These are phyloP conservation scores for Caenorhabditis auriculariae DNA, from an alignment of 2,888 invertebrate species.

Conservation along the genomic window DNA sequence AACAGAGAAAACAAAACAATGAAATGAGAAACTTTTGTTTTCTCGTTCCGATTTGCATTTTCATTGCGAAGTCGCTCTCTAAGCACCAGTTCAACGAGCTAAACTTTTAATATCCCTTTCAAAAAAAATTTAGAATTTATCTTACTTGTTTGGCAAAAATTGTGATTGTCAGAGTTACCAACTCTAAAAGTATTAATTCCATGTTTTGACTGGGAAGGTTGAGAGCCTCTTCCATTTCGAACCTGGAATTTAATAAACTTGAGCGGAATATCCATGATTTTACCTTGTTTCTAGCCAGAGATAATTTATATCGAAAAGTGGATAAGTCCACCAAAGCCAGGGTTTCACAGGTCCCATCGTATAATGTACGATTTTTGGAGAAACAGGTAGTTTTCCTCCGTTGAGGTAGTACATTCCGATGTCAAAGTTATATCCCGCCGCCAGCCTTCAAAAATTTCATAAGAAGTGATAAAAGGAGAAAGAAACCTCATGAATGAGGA, in stretches of 20 bases:
- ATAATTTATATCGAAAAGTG: conserved; percentile 50
- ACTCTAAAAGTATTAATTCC: too few species aligned
- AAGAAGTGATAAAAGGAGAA: too few species aligned
- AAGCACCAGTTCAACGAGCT: not conserved
- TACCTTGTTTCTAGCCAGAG: conserved; percentile 46
- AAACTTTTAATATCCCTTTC: not conserved
- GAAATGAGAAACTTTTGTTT: conserved; percentile 4
- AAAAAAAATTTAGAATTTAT: conserved; percentile 1
- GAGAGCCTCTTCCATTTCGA: conserved; percentile 13
- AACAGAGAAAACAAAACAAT: conserved; percentile 12
- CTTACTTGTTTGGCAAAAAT: too few species aligned
- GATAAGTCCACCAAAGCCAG: conserved; percentile 57
- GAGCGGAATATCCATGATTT: not conserved
- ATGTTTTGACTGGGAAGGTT: too few species aligned
- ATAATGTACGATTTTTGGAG: conserved; percentile 54
- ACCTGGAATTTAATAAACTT: conserved; percentile 1
- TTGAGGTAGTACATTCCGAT: conserved; percentile 58
- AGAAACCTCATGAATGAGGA: conserved; percentile 13
- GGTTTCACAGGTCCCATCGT: conserved; percentile 55
- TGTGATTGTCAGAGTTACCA: too few species aligned
- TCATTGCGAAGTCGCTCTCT: not conserved
- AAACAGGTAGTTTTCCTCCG: conserved; percentile 33
- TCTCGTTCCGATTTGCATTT: not conserved
- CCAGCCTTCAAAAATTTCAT: not conserved
- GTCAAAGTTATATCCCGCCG: conserved; percentile 50